These are phyloP conservation scores for Drosophila albomicans DNA, from an alignment of 1,140 invertebrate species.

Conservation along the genomic window DNA sequence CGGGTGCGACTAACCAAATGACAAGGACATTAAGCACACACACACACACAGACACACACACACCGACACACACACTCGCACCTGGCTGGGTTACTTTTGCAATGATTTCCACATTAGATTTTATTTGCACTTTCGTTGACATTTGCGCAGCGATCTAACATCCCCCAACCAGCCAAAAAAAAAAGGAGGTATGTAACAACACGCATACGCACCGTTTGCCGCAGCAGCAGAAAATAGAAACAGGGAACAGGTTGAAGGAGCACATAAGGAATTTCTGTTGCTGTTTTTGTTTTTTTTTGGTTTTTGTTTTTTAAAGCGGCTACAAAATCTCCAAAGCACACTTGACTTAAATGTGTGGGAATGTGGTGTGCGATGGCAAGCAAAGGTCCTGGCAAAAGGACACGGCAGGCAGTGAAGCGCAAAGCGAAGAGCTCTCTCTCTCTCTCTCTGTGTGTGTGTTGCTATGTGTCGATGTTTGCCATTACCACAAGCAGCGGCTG, in stretches of 20 bases:
- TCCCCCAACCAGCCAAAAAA: conserved; percentile 36
- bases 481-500: conserved; percentile 35
- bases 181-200: conserved; percentile 14
- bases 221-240: neutral
- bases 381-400: conserved; percentile 12
- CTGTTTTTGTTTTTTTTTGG: conserved; percentile 35
- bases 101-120: conserved; percentile 81
- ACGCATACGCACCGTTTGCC: conserved; percentile 28
- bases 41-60: conserved; percentile 31
- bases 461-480: conserved; percentile 7
- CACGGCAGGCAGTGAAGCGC: conserved; percentile 35
- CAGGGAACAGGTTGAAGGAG: conserved; percentile 21
- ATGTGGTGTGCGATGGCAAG: conserved; percentile 37
- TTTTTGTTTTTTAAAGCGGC: conserved; percentile 62
- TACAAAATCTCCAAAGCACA: conserved; percentile 81
- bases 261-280: conserved; percentile 9
- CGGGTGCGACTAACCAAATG: conserved; percentile 81
- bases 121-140: conserved; percentile 82
- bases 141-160: conserved; percentile 66
- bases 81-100: conserved; percentile 53
- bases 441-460: neutral
- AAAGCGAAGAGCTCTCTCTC: conserved; percentile 32
- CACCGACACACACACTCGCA: conserved; percentile 18
- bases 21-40: conserved; percentile 70
- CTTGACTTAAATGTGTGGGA: conserved; percentile 78